Evolutionary conservation across 2,113 vertebrate genomes (phyloP), one percentile per base, ranked within the genome.

Genomic region (Salvelinus fontinalis): DNA sequence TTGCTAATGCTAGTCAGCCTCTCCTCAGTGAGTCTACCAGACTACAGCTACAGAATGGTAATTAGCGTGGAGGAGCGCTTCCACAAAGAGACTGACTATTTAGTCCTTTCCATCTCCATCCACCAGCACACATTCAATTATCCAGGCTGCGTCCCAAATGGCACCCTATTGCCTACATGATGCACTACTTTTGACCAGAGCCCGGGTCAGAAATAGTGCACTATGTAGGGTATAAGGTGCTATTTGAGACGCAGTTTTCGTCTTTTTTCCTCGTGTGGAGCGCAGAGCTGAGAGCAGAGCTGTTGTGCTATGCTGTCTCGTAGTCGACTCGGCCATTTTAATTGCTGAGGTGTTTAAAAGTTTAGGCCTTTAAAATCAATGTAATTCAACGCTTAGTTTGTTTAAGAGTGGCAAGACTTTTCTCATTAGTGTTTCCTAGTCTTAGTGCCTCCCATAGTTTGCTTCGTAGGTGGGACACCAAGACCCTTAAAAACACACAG

Each of bases 61-160:
- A 93, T 92, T 88, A 91, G 89, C 59, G 34, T 70, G 31, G 71
- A 82, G 80, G 80, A 84, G 71, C 75, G 74, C 73, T 69, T 48
- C 81, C 83, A 91, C 89, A 87, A 87, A 87, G 83, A 81, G 48
- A 14, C 78, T 83, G 82, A 88, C 91, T 92, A 92, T 91, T 92
- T 80, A 62, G 59, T 68, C 62, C 13, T 1, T 1, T 57, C 59
- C 59, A 62, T 81, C 51, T 54, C 78, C 59, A 73, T 70, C 76
- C 82, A 65, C 77, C 68, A 77, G 68, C 71, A 70, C 67, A 67
- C 51, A 84, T 86, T 83, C 70, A 70, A 75, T 73, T 70, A 39
- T 75, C 83, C 74, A 59, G 68, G 71, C 57, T 20, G 54, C 24
- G 71, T 54, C 51, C 16, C 51, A 54, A 54, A 16, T 54, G 4